Conservation (phyloP, 2,888 invertebrate species). For the Monopis laevigella region DNA sequence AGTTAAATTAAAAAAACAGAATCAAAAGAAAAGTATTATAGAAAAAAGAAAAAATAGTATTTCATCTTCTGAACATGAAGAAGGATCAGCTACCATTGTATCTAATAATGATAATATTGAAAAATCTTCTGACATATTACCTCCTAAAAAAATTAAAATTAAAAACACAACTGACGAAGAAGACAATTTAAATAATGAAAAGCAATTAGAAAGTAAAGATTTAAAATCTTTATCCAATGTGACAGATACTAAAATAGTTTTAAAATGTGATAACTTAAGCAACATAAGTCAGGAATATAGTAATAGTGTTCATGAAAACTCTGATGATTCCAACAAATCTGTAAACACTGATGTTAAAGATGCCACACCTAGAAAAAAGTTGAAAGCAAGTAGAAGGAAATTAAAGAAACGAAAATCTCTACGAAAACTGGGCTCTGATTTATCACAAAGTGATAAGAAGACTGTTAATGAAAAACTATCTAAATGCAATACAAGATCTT, state of each 20-base stretch:
- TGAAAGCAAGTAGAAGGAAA: constrained; percentile 51
- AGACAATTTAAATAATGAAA: neutral
- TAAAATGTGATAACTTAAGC: constrained; percentile 8
- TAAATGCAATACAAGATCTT: constrained; percentile 38
- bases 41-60: constrained; percentile 56
- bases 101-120: constrained; percentile 7
- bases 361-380: constrained; percentile 41
- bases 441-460: constrained; percentile 19
- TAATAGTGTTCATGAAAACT: constrained; percentile 8
- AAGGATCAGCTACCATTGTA: constrained; percentile 25
- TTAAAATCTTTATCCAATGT: constrained; percentile 4
- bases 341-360: constrained; percentile 16
- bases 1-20: constrained; percentile 32
- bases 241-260: constrained; percentile 2
- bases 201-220: neutral
- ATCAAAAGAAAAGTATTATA: constrained; percentile 48
- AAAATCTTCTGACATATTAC: constrained; percentile 38
- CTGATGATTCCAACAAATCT: neutral
- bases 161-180: constrained; percentile 26
- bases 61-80: constrained; percentile 49
- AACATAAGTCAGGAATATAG: constrained; percentile 16
- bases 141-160: constrained; percentile 50
- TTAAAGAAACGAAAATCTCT: constrained; percentile 38
- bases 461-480: constrained; percentile 24
- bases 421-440: neutral